Conservation (phyloP, 1,140 invertebrate genomes). For the Saxidomus purpurata region DNA sequence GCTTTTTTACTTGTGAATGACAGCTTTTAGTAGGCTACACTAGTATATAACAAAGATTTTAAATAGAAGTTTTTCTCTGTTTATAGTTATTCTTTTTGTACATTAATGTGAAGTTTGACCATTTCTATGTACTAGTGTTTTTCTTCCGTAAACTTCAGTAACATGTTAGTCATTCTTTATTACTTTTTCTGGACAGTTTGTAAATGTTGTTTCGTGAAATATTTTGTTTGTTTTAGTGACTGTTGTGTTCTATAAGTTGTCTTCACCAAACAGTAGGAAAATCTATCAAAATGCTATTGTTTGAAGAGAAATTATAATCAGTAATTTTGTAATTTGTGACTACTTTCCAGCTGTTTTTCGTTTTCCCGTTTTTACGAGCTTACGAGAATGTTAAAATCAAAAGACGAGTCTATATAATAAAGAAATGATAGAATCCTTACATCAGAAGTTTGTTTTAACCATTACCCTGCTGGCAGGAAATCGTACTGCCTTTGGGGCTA, state of each 20-base stretch:
- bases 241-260: not conserved
- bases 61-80: not conserved
- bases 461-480: too few relatives aligned
- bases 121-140: not conserved
- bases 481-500: too few relatives aligned
- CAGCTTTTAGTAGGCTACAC: not conserved
- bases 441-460: too few relatives aligned
- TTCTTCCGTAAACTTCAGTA: not conserved
- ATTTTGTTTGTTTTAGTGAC: not conserved
- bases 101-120: not conserved
- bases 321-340: too few relatives aligned
- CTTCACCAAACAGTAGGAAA: too few relatives aligned
- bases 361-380: too few relatives aligned
- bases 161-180: not conserved
- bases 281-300: too few relatives aligned
- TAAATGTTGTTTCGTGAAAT: not conserved
- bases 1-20: not conserved
- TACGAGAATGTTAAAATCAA: too few relatives aligned
- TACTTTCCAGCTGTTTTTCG: too few relatives aligned
- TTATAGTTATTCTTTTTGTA: not conserved
- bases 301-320: too few relatives aligned
- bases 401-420: too few relatives aligned
- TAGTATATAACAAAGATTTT: conserved; percentile 8
- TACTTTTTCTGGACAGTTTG: not conserved
- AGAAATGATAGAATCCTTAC: too few relatives aligned